phyloP scores from a whole-genome alignment of 2,113 vertebrate species.

The Myxocyprinus asiaticus region DNA sequence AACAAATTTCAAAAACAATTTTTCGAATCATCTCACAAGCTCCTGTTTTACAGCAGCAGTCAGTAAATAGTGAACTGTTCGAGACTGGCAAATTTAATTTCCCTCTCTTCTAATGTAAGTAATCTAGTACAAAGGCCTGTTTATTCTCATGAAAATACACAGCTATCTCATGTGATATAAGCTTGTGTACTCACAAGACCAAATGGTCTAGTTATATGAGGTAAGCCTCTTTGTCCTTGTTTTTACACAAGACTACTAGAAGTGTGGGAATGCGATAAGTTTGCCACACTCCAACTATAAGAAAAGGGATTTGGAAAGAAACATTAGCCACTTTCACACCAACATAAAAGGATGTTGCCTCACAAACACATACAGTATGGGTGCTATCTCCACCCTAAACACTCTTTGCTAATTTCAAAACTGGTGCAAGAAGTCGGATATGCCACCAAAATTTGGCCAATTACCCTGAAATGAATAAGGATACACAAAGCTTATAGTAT shows the following conservation, averaged over 20 bases:
- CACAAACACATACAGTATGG: slow-evolving; percentile 28
- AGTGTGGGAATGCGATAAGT: slow-evolving; percentile 16
- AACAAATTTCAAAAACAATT: too few relatives aligned
- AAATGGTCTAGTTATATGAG: neutral
- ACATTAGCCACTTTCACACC: slow-evolving; percentile 4
- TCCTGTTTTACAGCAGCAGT: too few relatives aligned
- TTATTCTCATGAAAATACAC: too few relatives aligned
- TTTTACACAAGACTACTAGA: neutral
- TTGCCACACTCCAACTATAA: slow-evolving; percentile 30
- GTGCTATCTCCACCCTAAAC: slow-evolving; percentile 24
- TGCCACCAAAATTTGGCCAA: neutral
- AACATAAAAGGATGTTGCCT: slow-evolving; percentile 40
- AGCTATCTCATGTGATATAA: too few relatives aligned
- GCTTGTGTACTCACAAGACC: too few relatives aligned
- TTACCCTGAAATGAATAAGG: neutral
- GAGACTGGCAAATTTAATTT: too few relatives aligned
- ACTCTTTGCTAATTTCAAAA: too few relatives aligned
- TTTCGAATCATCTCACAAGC: too few relatives aligned
- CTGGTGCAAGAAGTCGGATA: slow-evolving; percentile 13
- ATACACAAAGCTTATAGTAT: neutral
- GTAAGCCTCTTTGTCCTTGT: neutral
- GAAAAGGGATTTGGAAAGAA: slow-evolving; percentile 50
- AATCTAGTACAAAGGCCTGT: too few relatives aligned
- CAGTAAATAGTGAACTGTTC: too few relatives aligned
- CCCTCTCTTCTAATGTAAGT: too few relatives aligned